Percentiles rank a stretch among this genome's conserved stretches.
Conservation (phyloP, 2,888 invertebrate genomes). For the Caenorhabditis zanzibari region DNA sequence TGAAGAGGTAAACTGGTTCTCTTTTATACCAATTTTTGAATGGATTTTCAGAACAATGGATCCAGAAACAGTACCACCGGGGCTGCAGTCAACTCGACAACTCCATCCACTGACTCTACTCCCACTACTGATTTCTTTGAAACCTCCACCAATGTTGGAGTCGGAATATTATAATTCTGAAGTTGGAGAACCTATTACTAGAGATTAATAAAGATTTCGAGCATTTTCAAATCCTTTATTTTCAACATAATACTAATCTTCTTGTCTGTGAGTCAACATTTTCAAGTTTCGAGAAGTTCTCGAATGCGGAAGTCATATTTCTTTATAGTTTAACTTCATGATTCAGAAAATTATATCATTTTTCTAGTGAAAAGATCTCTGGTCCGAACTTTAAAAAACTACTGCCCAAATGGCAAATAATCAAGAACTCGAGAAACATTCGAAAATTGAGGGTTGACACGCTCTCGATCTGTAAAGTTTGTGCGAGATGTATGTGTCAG, state of each 20-base stretch:
- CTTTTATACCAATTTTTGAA: too few relatives aligned
- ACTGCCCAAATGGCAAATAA: neutral
- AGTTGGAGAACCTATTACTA: too few relatives aligned
- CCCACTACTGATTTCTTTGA: neutral
- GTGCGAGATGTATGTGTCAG: neutral
- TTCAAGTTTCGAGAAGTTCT: too few relatives aligned
- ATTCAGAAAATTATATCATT: too few relatives aligned
- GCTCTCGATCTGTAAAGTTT: neutral
- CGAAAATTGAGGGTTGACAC: constrained; percentile 11
- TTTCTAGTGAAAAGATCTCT: neutral
- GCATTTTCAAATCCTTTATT: too few relatives aligned
- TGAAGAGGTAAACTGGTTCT: neutral
- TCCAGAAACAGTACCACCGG: neutral
- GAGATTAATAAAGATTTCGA: too few relatives aligned
- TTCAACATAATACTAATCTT: too few relatives aligned
- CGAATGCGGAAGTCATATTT: too few relatives aligned
- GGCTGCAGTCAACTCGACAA: neutral
- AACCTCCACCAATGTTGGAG: neutral
- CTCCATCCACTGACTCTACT: neutral
- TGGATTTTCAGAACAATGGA: neutral
- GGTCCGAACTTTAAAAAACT: neutral
- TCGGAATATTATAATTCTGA: too few relatives aligned
- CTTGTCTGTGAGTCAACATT: too few relatives aligned
- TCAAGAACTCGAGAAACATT: neutral
- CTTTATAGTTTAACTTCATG: too few relatives aligned